Percentiles rank a stretch among this genome's conserved stretches.
Conservation (phyloP, 2,888 invertebrate genomes). For the Entomobrya proxima region DNA sequence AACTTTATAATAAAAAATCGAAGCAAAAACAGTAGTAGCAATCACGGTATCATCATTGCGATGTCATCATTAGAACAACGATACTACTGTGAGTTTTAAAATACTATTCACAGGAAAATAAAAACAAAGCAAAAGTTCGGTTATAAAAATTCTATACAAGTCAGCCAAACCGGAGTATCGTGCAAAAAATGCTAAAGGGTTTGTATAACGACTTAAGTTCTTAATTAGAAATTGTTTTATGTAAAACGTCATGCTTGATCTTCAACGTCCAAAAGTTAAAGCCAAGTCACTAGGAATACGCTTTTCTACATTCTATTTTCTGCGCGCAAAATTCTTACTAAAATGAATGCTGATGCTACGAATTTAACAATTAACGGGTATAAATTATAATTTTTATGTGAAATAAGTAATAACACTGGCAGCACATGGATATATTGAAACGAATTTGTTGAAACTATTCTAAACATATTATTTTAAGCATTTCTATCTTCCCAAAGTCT, state of each 20-base stretch:
- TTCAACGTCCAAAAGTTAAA: neutral
- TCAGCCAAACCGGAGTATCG: slow-evolving; percentile 64
- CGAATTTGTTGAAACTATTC: no score
- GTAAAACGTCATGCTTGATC: slow-evolving; percentile 4
- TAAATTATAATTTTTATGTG: neutral
- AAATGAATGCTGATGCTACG: slow-evolving; percentile 5
- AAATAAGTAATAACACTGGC: neutral
- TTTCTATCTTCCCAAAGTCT: no score
- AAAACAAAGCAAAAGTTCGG: slow-evolving; percentile 40
- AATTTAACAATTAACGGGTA: neutral
- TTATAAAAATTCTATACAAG: slow-evolving; percentile 15
- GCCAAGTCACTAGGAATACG: neutral
- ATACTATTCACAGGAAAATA: slow-evolving; percentile 16
- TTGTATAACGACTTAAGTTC: neutral
- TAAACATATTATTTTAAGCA: no score
- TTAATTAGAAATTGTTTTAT: neutral
- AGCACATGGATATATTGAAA: no score
- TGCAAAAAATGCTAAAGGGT: slow-evolving; percentile 42
- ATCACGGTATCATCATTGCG: slow-evolving; percentile 28
- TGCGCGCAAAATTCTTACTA: slow-evolving; percentile 2
- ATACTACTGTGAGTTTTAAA: slow-evolving; percentile 24
- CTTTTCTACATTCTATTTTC: neutral
- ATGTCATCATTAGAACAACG: slow-evolving; percentile 32
- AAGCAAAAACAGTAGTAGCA: slow-evolving; percentile 31
- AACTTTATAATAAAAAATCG: slow-evolving; percentile 16